A percentile compares a stretch with the other conserved stretches of the same genome.
phyloP scores from a whole-genome alignment of 2,888 invertebrate genomes.

The Cantharis lateralis region DNA sequence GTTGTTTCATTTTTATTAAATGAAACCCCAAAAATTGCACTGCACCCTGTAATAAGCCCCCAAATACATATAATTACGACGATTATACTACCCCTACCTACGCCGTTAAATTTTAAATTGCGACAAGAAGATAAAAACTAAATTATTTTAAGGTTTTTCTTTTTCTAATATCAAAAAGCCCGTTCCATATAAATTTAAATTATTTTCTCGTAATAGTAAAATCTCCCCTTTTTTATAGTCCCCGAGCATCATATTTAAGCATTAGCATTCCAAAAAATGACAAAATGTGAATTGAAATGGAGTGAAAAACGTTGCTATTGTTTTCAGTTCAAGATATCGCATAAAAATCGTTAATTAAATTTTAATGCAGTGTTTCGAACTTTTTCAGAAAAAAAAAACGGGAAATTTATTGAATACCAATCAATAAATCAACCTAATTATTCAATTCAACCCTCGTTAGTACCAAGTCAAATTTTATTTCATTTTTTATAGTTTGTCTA shows the following conservation, averaged over 20 bases:
- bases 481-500: not conserved
- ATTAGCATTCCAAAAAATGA: slow-evolving; percentile 51
- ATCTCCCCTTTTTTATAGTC: slow-evolving; percentile 49
- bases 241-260: slow-evolving; percentile 48
- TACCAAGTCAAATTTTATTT: not conserved
- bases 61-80: not conserved
- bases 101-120: not conserved
- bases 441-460: slow-evolving; percentile 7
- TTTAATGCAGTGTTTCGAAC: not conserved
- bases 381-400: not conserved
- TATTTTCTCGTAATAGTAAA: slow-evolving; percentile 41
- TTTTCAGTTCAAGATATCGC: slow-evolving; percentile 32
- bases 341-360: slow-evolving; percentile 8
- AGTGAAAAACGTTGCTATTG: slow-evolving; percentile 48
- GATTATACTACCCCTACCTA: not conserved
- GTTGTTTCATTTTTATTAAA: not conserved
- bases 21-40: not conserved
- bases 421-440: not conserved
- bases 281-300: slow-evolving; percentile 51
- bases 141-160: not conserved
- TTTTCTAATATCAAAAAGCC: not conserved
- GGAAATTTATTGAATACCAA: not conserved
- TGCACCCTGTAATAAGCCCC: not conserved
- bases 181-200: slow-evolving; percentile 36
- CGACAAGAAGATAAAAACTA: not conserved